Evolutionary conservation across 1,140 invertebrate genomes (phyloP), one percentile per base, ranked within the genome.

Genomic region (Acromyrmex heyeri): DNA sequence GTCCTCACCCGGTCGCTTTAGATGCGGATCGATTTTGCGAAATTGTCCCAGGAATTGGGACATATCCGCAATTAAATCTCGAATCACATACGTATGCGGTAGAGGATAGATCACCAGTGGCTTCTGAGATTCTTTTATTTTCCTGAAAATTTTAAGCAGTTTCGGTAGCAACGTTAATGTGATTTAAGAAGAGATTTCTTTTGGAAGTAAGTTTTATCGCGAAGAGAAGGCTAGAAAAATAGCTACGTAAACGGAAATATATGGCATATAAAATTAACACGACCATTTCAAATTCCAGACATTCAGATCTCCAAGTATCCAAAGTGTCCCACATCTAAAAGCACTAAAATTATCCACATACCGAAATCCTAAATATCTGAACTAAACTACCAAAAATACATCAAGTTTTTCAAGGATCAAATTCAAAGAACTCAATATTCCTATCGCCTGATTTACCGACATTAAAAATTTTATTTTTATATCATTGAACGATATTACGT

Each of bases 11-110:
- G 97, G 96, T 81, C 97, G 96, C 89, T 98, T 97, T 64, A 99
- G 95, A 96, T 97, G 99, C 0, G 98, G 98, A 87, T 99, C 96
- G 91, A 99, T 98, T 12, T 96, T 97, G 72, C 96, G 96, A 94
- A 99, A 99, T 91, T 98, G 98, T 50, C 97, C 95, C 91, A 98
- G 98, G 94, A 99, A 99, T 89, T 98, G 97, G 50, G 95, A 97
- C 97, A 99, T 97, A 93, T 99, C 98, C 48, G 98, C 97, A 18
- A 99, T 97, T 57, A 99, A 95, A 95, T 99, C 98, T 94, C 98
- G 98, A 21, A 99, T 96, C 1, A 99, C 98, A 93, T 98, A 99
- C 97, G 98, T 97, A 92, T 99, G 98, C 10, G 98, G 98, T 55
- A 99, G 95, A 14, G 98, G 98, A 93, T 98, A 98, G 62, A 99